A percentile compares a stretch with the other conserved stretches of the same genome.
phyloP scores from a whole-genome alignment of 2,797 vertebrate species.

The Falco rusticolus region DNA sequence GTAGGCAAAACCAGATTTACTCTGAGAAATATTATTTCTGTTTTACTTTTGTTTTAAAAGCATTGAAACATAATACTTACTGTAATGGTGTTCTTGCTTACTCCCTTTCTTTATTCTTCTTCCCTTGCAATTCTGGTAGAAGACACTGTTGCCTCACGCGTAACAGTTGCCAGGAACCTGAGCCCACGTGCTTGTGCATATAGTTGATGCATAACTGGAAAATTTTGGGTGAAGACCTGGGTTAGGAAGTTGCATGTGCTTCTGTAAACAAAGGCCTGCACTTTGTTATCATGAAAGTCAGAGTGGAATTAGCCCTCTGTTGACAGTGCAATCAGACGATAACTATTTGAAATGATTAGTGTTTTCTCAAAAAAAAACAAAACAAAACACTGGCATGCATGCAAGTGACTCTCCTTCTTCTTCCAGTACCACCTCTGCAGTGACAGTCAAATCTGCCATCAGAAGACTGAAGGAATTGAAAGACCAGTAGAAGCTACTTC shows the following conservation, averaged over 20 bases:
- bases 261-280: background rate
- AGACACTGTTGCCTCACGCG: rapidly evolving
- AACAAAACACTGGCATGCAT: background rate
- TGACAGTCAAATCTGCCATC: conserved; percentile 98
- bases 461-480: conserved; percentile 98
- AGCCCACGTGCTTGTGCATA: rapidly evolving
- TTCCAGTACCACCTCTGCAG: conserved; percentile 95
- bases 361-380: background rate
- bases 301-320: background rate
- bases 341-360: background rate
- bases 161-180: background rate
- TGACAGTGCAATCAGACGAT: background rate
- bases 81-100: background rate
- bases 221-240: background rate
- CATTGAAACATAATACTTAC: rapidly evolving
- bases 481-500: conserved; percentile 88
- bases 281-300: background rate
- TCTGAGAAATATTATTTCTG: background rate
- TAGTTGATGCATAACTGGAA: rapidly evolving
- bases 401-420: conserved; percentile 43
- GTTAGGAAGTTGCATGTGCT: background rate
- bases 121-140: background rate
- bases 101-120: background rate
- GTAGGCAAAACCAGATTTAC: background rate
- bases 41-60: background rate